Evolutionary conservation across 2,113 vertebrate genomes (phyloP), one percentile per base, ranked within the genome.

Genomic region (Amazona guildingii): DNA sequence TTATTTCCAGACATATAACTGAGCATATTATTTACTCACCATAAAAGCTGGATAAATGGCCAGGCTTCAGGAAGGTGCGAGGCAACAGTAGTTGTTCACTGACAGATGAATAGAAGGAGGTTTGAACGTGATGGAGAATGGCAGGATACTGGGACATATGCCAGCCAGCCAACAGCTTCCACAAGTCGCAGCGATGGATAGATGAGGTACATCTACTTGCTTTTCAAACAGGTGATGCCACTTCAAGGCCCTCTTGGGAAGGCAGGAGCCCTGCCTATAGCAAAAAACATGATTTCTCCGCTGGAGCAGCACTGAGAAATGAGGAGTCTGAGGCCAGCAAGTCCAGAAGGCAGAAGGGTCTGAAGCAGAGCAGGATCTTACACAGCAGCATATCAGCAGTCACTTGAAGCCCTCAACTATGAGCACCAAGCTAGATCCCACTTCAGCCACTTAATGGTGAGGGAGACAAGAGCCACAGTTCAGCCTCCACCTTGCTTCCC

Each of bases 21-120:
- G 92, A 96, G 94, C 77, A 66, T 92, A 95, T 94, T 96, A 96
- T 97, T 97, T 97, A 96, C 94, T 95, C 88, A 43, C 94, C 59
- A 76, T 96, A 96, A 97, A 94, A 91, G 94, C 88, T 8, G 17
- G 81, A 91, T 95, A 89, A 96, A 96, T 92, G 95, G 96, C 90
- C 67, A 76, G 67, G 85, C 88, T 96, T 88, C 86, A 91, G 88
- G 62, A 92, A 70, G 77, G 77, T 59, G 83, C 69, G 81, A 94
- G 78, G 78, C 83, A 83, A 69, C 1, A 1, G 74, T 55, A 74
- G 78, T 41, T 91, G 80, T 62, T 94, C 33, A 12, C 35, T 82
- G 86, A 91, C 94, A 92, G 63, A 94, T 83, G 81, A 94, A 95
- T 89, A 49, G 81, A 94, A 95, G 66, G 88, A 89, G 46, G n/a